phyloP scores from a whole-genome alignment of 1,140 invertebrate species.

The Drosophila leontia region DNA sequence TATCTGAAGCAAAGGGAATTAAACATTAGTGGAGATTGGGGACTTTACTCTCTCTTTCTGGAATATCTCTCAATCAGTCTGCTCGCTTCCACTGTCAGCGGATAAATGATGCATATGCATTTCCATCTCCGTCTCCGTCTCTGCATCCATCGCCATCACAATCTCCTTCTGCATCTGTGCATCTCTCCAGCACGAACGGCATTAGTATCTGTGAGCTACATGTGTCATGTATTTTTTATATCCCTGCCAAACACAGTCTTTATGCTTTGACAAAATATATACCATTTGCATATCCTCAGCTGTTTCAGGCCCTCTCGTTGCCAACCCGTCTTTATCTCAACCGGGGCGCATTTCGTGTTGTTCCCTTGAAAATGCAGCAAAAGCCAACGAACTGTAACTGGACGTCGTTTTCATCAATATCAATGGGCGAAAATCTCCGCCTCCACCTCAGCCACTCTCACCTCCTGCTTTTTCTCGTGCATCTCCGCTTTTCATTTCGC shows the following conservation, averaged over 20 bases:
- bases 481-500: constrained; percentile 43
- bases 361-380: constrained; percentile 76
- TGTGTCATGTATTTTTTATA: constrained; percentile 80
- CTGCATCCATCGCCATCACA: constrained; percentile 19
- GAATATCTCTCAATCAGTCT: constrained; percentile 15
- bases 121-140: constrained; percentile 36
- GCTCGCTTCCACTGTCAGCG: constrained; percentile 18
- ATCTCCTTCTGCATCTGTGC: constrained; percentile 41
- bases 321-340: background rate
- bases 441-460: background rate
- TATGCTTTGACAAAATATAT: constrained; percentile 82
- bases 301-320: constrained; percentile 12
- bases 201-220: constrained; percentile 53
- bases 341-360: constrained; percentile 42
- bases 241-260: constrained; percentile 73
- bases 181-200: constrained; percentile 31
- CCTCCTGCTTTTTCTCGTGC: constrained; percentile 24
- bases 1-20: constrained; percentile 36
- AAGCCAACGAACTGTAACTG: constrained; percentile 83
- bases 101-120: constrained; percentile 76
- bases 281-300: constrained; percentile 74
- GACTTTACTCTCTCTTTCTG: background rate
- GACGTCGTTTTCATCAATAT: constrained; percentile 83
- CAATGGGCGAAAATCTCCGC: constrained; percentile 65
- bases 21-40: constrained; percentile 28